Evolutionary conservation across 2,113 vertebrate genomes (phyloP).

Genomic region (Bambusicola thoracicus): DNA sequence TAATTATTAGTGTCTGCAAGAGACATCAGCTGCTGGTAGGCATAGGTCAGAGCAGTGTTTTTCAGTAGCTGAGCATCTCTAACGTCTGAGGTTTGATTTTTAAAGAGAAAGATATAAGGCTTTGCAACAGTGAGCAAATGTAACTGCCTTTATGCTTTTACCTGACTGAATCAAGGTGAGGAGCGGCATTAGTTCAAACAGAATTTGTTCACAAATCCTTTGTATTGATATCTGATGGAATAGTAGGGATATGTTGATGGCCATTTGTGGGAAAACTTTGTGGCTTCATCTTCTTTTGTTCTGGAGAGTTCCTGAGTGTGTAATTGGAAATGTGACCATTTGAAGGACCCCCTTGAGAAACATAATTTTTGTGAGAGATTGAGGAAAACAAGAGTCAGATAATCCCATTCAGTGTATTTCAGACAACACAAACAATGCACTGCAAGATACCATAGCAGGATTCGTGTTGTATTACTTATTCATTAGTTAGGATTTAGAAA

Average conservation of each 20-base stretch:
- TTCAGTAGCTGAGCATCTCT: not conserved
- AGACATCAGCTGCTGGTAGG: not conserved
- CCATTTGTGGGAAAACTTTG: not conserved
- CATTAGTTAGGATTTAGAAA: not conserved
- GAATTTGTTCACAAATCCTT: not conserved
- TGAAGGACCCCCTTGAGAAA: not conserved
- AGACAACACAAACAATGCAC: not conserved
- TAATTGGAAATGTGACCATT: not conserved
- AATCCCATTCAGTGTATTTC: not conserved
- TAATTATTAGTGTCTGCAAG: not conserved
- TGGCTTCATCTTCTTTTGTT: not conserved
- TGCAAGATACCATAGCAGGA: not conserved
- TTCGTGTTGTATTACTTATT: not conserved
- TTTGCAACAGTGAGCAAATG: not conserved
- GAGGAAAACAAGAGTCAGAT: not conserved
- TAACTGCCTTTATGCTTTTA: not conserved
- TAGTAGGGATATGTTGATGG: not conserved
- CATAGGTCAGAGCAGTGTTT: not conserved
- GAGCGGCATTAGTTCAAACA: not conserved
- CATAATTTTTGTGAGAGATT: not conserved
- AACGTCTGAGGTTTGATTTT: not conserved
- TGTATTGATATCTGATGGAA: not conserved
- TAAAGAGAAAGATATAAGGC: not conserved
- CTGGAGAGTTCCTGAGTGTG: not conserved
- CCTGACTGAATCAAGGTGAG: not conserved